These are phyloP conservation scores for Solea senegalensis DNA, from an alignment of 2,113 vertebrate species.

Conservation along the genomic window DNA sequence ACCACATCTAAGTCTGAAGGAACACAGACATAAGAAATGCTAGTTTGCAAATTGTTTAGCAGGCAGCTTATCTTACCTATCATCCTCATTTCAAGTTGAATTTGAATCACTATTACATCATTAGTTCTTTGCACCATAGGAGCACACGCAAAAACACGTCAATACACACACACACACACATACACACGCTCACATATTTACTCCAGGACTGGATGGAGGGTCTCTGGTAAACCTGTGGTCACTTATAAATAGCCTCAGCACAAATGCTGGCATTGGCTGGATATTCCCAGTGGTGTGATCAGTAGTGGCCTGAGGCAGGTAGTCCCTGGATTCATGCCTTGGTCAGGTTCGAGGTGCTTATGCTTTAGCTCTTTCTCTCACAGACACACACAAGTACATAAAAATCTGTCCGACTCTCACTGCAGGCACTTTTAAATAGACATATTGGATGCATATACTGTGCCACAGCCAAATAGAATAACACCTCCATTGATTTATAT, in stretches of 20 bases:
- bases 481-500: neutral
- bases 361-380: constrained; percentile 25
- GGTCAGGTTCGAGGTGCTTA: constrained; percentile 40
- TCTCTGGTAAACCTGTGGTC: constrained; percentile 16
- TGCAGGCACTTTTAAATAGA: neutral
- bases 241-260: constrained; percentile 46
- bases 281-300: constrained; percentile 54
- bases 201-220: constrained; percentile 18
- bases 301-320: constrained; percentile 50
- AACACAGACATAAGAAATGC: no score
- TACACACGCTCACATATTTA: neutral
- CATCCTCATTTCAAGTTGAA: neutral
- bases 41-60: no score
- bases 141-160: neutral
- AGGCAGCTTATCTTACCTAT: no score
- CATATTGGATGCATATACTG: neutral
- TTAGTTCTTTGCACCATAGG: neutral
- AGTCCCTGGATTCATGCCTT: constrained; percentile 50
- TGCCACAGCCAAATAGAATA: neutral
- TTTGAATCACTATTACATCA: constrained; percentile 2
- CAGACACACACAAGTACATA: neutral
- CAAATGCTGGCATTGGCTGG: constrained; percentile 29
- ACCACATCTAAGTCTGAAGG: no score
- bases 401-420: neutral
- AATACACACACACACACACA: neutral